Conservation (phyloP, 2,888 invertebrate species). For the Priocnemis perturbator region DNA sequence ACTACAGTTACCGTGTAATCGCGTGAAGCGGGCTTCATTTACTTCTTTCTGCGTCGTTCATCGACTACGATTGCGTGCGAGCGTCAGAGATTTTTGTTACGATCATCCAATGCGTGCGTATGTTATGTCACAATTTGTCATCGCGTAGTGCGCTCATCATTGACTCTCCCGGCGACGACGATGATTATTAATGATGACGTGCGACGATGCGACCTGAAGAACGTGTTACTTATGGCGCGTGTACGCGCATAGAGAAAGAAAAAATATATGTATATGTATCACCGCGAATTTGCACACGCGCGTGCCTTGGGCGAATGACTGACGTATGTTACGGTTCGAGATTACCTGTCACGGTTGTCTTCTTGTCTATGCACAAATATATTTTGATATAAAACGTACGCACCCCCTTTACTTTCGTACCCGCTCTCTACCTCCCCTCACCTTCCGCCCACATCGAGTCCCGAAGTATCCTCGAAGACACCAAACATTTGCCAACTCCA, state of each 20-base stretch:
- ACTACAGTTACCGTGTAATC: conserved; percentile 53
- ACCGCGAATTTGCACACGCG: conserved; percentile 44
- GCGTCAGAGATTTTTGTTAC: not conserved
- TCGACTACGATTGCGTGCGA: not conserved
- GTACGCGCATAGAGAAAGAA: not conserved
- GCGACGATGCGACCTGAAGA: not conserved
- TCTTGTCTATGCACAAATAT: conserved; percentile 73
- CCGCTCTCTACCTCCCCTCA: not conserved
- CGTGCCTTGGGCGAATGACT: conserved; percentile 56
- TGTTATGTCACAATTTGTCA: not conserved
- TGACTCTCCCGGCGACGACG: not conserved
- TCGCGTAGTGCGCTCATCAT: not conserved
- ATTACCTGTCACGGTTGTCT: conserved; percentile 71
- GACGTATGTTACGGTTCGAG: conserved; percentile 65
- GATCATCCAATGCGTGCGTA: not conserved
- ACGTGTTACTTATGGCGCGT: conserved; percentile 4
- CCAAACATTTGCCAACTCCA: too few relatives aligned
- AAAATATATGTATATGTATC: conserved; percentile 36
- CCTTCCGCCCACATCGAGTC: too few relatives aligned
- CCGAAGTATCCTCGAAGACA: too few relatives aligned
- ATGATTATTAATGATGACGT: not conserved
- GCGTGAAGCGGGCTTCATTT: conserved; percentile 58
- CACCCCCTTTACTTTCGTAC: conserved; percentile 16
- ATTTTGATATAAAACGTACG: conserved; percentile 73
- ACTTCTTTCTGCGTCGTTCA: conserved; percentile 1